phyloP scores from a whole-genome alignment of 2,888 invertebrate genomes.

The Dendrolimus pini region DNA sequence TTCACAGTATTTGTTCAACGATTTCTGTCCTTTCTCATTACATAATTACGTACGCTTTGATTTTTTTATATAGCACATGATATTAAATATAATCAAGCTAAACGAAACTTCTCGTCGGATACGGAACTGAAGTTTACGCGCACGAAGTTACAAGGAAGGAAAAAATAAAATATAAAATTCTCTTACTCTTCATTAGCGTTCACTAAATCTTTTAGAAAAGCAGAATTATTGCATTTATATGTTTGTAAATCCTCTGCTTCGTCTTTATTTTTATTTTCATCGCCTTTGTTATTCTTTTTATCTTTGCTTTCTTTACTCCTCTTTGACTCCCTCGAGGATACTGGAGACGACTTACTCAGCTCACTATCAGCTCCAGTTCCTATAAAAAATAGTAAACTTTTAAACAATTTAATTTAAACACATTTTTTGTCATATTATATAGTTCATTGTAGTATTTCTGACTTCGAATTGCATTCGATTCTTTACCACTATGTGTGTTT shows the following conservation, averaged over 20 bases:
- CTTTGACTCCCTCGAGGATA: constrained; percentile 87
- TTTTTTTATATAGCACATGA: too few relatives aligned
- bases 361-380: constrained; percentile 85
- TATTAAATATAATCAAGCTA: too few relatives aligned
- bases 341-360: constrained; percentile 85
- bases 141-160: background rate
- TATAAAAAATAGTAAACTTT: constrained; percentile 12
- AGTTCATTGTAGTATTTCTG: too few relatives aligned
- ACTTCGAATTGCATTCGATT: too few relatives aligned
- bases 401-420: too few relatives aligned
- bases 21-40: too few relatives aligned
- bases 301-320: constrained; percentile 84
- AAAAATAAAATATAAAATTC: background rate
- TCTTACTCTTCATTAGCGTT: constrained; percentile 83
- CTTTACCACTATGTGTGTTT: too few relatives aligned
- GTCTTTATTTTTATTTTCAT: constrained; percentile 75
- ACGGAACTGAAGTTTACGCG: too few relatives aligned
- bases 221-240: constrained; percentile 82
- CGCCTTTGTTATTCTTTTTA: constrained; percentile 69
- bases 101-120: too few relatives aligned
- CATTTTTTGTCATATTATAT: too few relatives aligned
- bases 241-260: constrained; percentile 79
- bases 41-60: too few relatives aligned
- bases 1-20: too few relatives aligned
- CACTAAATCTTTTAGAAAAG: constrained; percentile 83